A percentile compares a stretch with the other conserved stretches of the same genome.
These are phyloP conservation scores for Calcarius lapponicus DNA, from an alignment of 2,797 vertebrate species.

Conservation along the genomic window DNA sequence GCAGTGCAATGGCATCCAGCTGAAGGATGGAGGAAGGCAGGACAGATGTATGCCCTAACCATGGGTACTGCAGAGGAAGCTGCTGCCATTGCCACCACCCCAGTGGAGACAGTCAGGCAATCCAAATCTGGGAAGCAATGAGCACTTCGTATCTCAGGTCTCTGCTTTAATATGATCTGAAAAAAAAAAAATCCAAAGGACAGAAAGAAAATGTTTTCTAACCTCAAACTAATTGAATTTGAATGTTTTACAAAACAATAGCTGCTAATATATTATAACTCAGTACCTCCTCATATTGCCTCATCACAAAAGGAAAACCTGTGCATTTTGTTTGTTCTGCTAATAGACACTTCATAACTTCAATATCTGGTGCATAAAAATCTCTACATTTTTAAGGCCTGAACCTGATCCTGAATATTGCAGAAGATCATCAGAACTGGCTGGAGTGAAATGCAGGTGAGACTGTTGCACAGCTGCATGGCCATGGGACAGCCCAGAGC, in stretches of 20 bases:
- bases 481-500: not conserved
- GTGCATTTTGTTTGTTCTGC: not conserved
- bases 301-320: not conserved
- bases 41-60: not conserved
- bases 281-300: not conserved
- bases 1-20: not conserved
- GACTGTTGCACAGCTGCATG: not conserved
- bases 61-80: fast-evolving
- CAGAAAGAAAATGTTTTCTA: not conserved
- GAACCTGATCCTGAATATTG: not conserved
- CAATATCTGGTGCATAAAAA: not conserved
- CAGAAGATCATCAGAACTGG: not conserved
- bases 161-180: not conserved
- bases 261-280: not conserved
- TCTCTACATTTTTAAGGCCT: not conserved
- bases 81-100: not conserved
- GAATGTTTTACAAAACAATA: not conserved
- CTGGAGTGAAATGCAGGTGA: not conserved
- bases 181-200: not conserved
- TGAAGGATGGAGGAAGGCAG: not conserved
- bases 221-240: not conserved
- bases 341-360: not conserved
- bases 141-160: not conserved
- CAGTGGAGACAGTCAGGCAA: not conserved
- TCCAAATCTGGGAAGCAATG: not conserved